Percentiles rank a stretch among this genome's conserved stretches.
Evolutionary conservation across 2,113 vertebrate genomes (phyloP).

Genomic region (Cavia porcellus): DNA sequence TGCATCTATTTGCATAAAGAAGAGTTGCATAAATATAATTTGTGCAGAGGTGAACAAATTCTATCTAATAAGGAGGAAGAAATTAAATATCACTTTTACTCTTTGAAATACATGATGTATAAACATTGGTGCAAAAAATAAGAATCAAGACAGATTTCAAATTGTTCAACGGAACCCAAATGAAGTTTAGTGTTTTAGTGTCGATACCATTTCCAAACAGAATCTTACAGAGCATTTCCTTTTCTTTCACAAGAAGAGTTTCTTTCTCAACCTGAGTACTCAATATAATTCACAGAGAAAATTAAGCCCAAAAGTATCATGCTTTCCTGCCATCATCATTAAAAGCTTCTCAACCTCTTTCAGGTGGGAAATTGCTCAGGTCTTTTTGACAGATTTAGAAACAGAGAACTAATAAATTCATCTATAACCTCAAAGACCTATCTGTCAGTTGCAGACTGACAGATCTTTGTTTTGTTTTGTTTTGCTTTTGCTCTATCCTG

Average conservation of each 20-base stretch:
- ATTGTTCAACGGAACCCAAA: neutral
- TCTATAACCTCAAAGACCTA: constrained; percentile 70
- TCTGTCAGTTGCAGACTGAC: constrained; percentile 59
- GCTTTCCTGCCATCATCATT: constrained; percentile 77
- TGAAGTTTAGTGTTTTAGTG: neutral
- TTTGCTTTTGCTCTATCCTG: constrained; percentile 62
- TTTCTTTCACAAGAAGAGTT: constrained; percentile 63
- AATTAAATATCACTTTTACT: neutral
- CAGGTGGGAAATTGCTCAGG: constrained; percentile 63
- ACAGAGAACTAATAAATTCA: constrained; percentile 77
- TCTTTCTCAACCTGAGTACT: constrained; percentile 72
- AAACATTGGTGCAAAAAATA: neutral
- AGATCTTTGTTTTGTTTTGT: constrained; percentile 69
- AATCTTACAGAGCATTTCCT: constrained; percentile 39
- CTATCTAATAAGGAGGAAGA: neutral
- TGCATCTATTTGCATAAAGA: neutral
- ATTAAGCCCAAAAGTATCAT: constrained; percentile 73
- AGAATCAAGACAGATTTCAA: neutral
- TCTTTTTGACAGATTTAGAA: constrained; percentile 75
- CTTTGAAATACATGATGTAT: neutral
- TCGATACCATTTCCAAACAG: constrained; percentile 56
- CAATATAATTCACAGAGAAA: constrained; percentile 77
- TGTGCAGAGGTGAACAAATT: neutral
- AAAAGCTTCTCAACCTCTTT: constrained; percentile 73
- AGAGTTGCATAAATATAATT: neutral